These are phyloP conservation scores for Pemphigus obesinymphae DNA, from an alignment of 1,140 invertebrate genomes.

Conservation along the genomic window DNA sequence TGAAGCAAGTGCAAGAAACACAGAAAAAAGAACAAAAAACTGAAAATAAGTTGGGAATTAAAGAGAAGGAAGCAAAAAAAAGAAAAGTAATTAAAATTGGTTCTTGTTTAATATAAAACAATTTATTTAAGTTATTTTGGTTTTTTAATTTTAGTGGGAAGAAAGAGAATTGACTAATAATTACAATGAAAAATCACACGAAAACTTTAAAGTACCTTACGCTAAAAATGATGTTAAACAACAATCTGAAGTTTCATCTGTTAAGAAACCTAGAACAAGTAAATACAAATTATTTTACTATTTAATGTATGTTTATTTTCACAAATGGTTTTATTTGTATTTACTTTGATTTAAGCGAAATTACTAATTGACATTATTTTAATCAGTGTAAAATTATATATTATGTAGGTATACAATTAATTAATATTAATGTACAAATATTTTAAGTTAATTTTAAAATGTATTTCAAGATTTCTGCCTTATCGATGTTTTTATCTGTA, in stretches of 20 bases:
- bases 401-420: too few species aligned
- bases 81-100: constrained; percentile 19
- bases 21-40: not conserved
- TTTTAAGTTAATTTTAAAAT: not conserved
- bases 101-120: not conserved
- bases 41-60: not conserved
- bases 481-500: not conserved
- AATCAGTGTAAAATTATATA: too few species aligned
- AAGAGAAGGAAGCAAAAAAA: constrained; percentile 17
- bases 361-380: not conserved
- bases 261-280: constrained; percentile 22
- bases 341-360: too few species aligned
- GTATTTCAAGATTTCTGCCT: not conserved
- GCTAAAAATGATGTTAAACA: not conserved
- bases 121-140: not conserved
- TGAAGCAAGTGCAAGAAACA: constrained; percentile 21
- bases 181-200: not conserved
- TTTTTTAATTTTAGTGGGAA: constrained; percentile 14
- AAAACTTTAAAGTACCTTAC: constrained; percentile 17
- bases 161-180: not conserved
- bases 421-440: not conserved
- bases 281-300: not conserved
- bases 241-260: not conserved
- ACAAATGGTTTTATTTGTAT: not conserved
- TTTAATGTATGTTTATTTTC: not conserved